Base-by-base conservation (phyloP, 1,140 invertebrate genomes). In the Apis dorsata region DNA sequence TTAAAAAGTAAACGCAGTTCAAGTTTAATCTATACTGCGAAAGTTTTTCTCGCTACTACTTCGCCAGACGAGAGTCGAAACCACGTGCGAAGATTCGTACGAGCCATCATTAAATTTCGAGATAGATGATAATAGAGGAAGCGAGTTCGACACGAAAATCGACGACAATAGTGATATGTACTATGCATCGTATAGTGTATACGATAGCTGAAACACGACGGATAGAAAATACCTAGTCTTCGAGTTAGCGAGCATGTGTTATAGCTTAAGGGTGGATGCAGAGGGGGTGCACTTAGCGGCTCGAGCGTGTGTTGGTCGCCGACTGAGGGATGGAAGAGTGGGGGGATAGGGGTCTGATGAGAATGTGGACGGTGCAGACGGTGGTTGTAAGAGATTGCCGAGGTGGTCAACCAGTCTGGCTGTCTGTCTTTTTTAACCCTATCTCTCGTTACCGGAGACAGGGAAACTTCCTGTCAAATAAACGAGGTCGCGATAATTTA, bases 401-500 rank as follows among this genome's bases (percentile, higher is more conserved):
- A 86, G 88, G 88, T 90, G 89, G 88, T 90, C 88, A 90, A 90
- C 88, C 79, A 85, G 86, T 88, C 86, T 86, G 81, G 17, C 71
- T 57, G 69, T 84, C 78, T 86, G 53, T 83, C 82, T 82, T 85
- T 78, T 57, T 53, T 11, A 72, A 34, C 44, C 34, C 21, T 57
- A 9, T 69, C 19, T 17, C 7, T 1, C 19, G 21, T 12, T 7
- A 1, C 21, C 10, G 11, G 19, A 8, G 1, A 2, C n/a, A 2
- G 17, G 5, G 53, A 21, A 17, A 59, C 44, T 15, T 21, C 28
- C 4, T 0, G 51, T 12, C 4, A 68, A 19, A 24, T 63, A 49
- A 44, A 69, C 28, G 53, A 24, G 3, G 17, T 49, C 10, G 28
- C 17, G 28, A 79, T 79, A 79, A 79, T 69, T 51, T 28, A 12